Base-by-base conservation (phyloP, 1,140 invertebrate species). In the Sarcophaga bullata region DNA sequence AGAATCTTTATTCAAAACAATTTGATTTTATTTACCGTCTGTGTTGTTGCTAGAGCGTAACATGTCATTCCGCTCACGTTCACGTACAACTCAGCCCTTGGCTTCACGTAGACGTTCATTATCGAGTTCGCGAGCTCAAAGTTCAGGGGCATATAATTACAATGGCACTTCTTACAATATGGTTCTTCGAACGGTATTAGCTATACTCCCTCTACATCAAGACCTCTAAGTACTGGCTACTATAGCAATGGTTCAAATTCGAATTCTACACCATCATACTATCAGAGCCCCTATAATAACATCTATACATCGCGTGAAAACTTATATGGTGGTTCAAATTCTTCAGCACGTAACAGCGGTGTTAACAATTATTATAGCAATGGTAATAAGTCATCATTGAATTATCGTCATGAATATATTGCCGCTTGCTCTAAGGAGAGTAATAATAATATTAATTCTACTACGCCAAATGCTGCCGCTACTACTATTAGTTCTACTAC, bases 61-160 rank as follows among this genome's bases (percentile, higher is more conserved):
- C 73, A 90, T 90, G 89, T 90, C 89, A 72, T 90, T 90, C 88
- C 89, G 89, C 72, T 89, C 89, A 82, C 86, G 89, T 85, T 82
- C 89, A 76, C 87, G 87, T 81, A 84, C 88, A 11, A 72, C 68
- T 11, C 89, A 90, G 82, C 87, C 88, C 8, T 62, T 88, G 88
- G 4, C 86, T 15, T 85, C 87, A 78, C 84, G 85, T 47, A 85
- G 89, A 17, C 89, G 89, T 19, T 90, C 89, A 4, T 80, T 88
- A 6, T 90, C 89, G 75, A 88, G 86, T 80, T 88, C 89, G 0
- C 85, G 89, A 0, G 85, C 84, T 52, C 84, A 84, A 15, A 76
- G 84, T 13, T 81, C 86, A 0, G 83, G 83, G 73, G 83, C 11
- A 0, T 87, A 89, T 81, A 86, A 86, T 84, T 88, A 89, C 46